Evolutionary conservation across 2,888 invertebrate species (phyloP), one percentile per base, ranked within the genome.

Genomic region (Fragum whitleyi): DNA sequence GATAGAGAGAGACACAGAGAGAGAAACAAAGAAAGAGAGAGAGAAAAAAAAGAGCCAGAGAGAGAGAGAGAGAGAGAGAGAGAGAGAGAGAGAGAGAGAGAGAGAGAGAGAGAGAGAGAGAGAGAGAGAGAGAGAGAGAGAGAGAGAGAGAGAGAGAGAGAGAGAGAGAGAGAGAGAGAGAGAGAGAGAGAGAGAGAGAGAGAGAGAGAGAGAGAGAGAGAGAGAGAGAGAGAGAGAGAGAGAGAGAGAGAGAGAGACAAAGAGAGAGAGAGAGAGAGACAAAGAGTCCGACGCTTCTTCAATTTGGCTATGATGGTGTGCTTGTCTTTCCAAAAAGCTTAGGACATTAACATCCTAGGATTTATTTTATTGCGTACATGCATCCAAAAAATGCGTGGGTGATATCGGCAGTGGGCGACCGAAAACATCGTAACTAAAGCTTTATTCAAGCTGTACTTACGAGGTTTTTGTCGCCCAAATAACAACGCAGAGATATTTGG

Each of bases 221-320:
- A 23, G 39, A 19, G 39, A 28, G 55, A 28, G 70, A 70, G 70
- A 42, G 39, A 32, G 53, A 77, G 53, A 61, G 39, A 59, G 61
- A 70, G 57, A 47, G 71, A 29, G 59, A 73, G 55, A 36, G 70
- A 70, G 76, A 76, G 70, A 76, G n/a, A n/a, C n/a, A n/a, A n/a
- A n/a, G n/a, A n/a, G n/a, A n/a, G n/a, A n/a, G n/a, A n/a, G n/a
- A n/a, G 70, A 47, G 61, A 71, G 59, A 61, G 57, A 42, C 47
- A 71, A 55, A 42, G 42, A 42, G 42, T 11, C 11, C 9, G 42
- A 42, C n/a, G n/a, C n/a, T n/a, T n/a, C n/a, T n/a, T n/a, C n/a
- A n/a, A n/a, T n/a, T n/a, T n/a, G n/a, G n/a, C n/a, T n/a, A n/a
- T n/a, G n/a, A n/a, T n/a, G n/a, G n/a, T n/a, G n/a, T n/a, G n/a